Evolutionary conservation across 2,113 vertebrate species (phyloP).

Genomic region (Clarias batrachus): DNA sequence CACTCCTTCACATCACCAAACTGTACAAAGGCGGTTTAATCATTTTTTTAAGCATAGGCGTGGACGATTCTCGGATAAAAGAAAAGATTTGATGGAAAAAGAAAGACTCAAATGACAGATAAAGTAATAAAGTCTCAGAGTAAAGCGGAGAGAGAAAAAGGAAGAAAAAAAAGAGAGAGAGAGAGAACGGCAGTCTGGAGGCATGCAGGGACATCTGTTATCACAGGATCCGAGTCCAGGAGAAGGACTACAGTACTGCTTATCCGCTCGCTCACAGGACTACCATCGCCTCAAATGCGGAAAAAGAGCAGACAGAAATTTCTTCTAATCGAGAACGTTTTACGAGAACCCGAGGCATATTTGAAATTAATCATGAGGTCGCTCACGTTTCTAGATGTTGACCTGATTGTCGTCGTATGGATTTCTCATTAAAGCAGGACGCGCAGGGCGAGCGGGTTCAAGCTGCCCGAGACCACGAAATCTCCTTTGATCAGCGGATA

Average conservation of each 20-base stretch:
- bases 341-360: not conserved
- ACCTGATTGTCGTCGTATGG: not conserved
- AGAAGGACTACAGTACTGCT: slow-evolving; percentile 3
- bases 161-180: slow-evolving; percentile 16
- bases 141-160: slow-evolving; percentile 29
- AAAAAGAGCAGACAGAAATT: not conserved
- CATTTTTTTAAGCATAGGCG: too few relatives aligned
- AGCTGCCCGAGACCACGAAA: not conserved
- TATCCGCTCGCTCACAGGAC: slow-evolving; percentile 18
- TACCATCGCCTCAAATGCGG: not conserved
- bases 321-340: not conserved
- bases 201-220: slow-evolving; percentile 47
- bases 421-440: not conserved
- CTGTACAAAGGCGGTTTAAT: too few relatives aligned
- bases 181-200: slow-evolving; percentile 32
- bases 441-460: too few relatives aligned
- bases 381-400: not conserved
- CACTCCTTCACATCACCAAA: not conserved
- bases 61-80: not conserved
- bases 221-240: slow-evolving; percentile 36
- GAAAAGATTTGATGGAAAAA: not conserved
- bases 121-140: slow-evolving; percentile 24
- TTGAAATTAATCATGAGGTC: not conserved
- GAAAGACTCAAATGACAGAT: not conserved
- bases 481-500: not conserved